These are phyloP conservation scores for Drosophila infuscata DNA, from an alignment of 2,888 invertebrate species.

Conservation along the genomic window DNA sequence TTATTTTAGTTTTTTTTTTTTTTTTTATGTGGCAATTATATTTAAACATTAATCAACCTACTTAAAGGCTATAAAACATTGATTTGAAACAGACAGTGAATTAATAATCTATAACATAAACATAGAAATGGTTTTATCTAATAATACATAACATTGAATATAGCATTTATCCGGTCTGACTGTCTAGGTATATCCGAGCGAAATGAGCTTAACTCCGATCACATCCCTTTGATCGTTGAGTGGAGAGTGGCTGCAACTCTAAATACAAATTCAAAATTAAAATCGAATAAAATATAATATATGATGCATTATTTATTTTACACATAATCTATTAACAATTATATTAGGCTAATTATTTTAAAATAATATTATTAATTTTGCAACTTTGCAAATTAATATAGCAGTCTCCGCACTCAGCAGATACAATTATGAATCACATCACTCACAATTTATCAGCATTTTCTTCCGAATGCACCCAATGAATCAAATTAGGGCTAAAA, in stretches of 20 bases:
- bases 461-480: background rate
- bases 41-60: no score
- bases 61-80: no score
- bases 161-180: no score
- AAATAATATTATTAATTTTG: background rate
- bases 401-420: background rate
- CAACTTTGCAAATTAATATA: background rate
- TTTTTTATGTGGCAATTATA: no score
- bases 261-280: background rate
- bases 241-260: no score
- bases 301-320: background rate
- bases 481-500: background rate
- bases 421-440: background rate
- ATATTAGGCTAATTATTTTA: background rate
- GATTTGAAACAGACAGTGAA: no score
- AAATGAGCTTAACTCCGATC: no score
- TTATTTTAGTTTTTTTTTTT: background rate
- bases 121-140: no score
- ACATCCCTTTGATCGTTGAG: no score
- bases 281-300: background rate
- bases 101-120: no score
- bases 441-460: background rate
- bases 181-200: no score
- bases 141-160: no score
- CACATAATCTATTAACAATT: background rate